Conservation (phyloP, 2,797 vertebrate genomes). For the Pangasius mekongensis region DNA sequence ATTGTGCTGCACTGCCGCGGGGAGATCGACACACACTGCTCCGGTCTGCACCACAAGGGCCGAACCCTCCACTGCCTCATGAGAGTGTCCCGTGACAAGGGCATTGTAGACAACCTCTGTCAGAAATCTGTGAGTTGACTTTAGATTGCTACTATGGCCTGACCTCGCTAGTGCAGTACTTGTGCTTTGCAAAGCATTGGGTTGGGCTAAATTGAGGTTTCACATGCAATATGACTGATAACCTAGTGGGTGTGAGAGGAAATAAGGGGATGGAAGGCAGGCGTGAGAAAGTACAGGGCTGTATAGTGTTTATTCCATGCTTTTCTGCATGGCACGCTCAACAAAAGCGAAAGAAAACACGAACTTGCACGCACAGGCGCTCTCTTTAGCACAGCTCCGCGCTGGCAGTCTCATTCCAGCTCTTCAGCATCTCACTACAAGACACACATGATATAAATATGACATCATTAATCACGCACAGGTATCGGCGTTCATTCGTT, state of each 20-base stretch:
- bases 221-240: not conserved
- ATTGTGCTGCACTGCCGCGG: slow-evolving; percentile 94
- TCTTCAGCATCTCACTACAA: not conserved
- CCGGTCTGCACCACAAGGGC: slow-evolving; percentile 92
- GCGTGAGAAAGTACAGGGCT: not conserved
- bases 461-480: not conserved
- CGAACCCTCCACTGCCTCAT: slow-evolving; percentile 96
- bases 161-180: not conserved
- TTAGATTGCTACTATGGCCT: not conserved
- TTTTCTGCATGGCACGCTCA: not conserved
- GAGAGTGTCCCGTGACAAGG: slow-evolving; percentile 88
- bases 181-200: not conserved
- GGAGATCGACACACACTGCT: slow-evolving; percentile 94
- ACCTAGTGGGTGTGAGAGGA: not conserved
- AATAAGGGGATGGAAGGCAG: not conserved
- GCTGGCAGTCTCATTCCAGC: not conserved
- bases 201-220: not conserved
- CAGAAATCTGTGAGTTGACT: slow-evolving; percentile 87
- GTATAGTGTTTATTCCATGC: not conserved
- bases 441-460: not conserved
- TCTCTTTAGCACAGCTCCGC: not conserved
- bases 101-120: slow-evolving; percentile 83
- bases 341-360: not conserved
- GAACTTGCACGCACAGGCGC: not conserved
- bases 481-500: not conserved